Conservation (phyloP, 2,113 vertebrate genomes). For the Smithornis capensis region DNA sequence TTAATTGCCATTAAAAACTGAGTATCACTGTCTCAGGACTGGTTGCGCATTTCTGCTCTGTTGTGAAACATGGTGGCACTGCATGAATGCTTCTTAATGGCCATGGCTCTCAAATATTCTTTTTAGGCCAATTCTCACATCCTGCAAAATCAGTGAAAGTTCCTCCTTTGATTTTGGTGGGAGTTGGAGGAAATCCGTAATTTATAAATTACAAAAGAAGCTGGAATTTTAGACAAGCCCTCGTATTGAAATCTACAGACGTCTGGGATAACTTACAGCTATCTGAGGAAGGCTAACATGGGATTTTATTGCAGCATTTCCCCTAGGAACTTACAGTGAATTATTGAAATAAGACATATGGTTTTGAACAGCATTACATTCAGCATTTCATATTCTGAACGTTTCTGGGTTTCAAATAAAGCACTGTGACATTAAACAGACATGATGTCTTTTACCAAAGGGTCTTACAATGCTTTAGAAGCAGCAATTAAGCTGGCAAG, state of each 20-base stretch:
- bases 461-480: background rate
- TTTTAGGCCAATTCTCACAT: background rate
- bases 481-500: conserved; percentile 38
- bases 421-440: conserved; percentile 28
- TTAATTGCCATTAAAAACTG: background rate
- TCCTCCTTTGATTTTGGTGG: conserved; percentile 1
- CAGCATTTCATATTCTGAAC: conserved; percentile 24
- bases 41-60: background rate
- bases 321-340: conserved; percentile 17
- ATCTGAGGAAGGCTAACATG: background rate
- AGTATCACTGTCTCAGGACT: background rate
- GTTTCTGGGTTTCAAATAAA: background rate
- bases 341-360: conserved; percentile 28
- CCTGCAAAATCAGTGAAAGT: background rate
- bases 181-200: background rate
- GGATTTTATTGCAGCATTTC: conserved; percentile 18
- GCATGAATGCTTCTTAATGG: background rate
- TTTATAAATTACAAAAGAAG: conserved; percentile 19
- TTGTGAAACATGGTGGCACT: background rate
- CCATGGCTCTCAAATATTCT: background rate
- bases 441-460: background rate
- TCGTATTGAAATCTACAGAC: background rate
- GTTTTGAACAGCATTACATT: background rate
- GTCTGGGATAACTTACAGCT: background rate
- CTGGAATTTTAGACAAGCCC: background rate